Percentiles rank a stretch among this genome's conserved stretches.
Conservation (phyloP, 2,113 vertebrate species). For the Ceratotherium simum region DNA sequence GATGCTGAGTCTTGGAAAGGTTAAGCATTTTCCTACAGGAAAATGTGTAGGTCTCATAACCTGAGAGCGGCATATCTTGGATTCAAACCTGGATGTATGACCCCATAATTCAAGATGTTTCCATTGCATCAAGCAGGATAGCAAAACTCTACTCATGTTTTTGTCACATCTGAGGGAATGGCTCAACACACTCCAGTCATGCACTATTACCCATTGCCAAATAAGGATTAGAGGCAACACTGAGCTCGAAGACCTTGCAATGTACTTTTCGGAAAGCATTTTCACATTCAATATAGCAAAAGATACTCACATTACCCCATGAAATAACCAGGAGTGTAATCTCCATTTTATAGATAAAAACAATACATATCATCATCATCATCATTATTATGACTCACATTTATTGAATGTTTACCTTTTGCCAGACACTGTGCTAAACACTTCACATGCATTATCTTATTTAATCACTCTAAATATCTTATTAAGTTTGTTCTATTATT, state of each 20-base stretch:
- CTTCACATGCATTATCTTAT: not conserved
- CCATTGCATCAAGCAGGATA: not conserved
- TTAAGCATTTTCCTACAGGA: not conserved
- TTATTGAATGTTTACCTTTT: not conserved
- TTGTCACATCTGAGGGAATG: not conserved
- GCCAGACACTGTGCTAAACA: not conserved
- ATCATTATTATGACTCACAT: not conserved
- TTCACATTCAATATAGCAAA: not conserved
- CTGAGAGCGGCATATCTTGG: not conserved
- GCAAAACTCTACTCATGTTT: not conserved
- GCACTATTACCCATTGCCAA: not conserved
- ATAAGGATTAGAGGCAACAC: not conserved
- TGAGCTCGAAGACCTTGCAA: not conserved
- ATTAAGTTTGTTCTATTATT: not conserved
- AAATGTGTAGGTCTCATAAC: not conserved
- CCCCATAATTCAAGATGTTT: not conserved
- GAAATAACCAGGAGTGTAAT: not conserved
- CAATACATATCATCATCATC: not conserved
- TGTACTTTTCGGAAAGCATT: not conserved
- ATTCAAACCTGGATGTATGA: not conserved
- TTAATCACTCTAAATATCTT: not conserved
- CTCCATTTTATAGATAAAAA: not conserved
- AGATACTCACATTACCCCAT: not conserved
- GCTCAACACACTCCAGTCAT: not conserved
- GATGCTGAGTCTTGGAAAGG: not conserved